Conservation (phyloP, 2,113 vertebrate species). For the Corythornis madagascariensis region DNA sequence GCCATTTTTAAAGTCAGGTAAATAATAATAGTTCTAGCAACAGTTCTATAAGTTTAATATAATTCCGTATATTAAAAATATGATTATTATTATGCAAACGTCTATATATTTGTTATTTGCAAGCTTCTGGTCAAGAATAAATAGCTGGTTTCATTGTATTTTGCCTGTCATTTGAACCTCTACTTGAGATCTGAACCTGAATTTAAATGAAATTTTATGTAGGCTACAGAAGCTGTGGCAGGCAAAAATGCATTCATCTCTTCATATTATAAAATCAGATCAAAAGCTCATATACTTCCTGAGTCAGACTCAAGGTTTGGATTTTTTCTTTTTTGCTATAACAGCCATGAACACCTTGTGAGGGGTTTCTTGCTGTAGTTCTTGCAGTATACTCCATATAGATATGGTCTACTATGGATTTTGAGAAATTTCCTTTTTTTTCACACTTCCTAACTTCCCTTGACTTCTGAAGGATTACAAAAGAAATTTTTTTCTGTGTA, state of each 20-base stretch:
- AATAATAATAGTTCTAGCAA: neutral
- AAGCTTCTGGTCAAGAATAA: neutral
- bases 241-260: neutral
- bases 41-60: neutral
- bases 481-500: neutral
- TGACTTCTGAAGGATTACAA: neutral
- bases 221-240: neutral
- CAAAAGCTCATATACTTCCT: neutral
- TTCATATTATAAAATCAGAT: neutral
- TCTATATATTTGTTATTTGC: neutral
- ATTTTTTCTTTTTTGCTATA: neutral
- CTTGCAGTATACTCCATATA: neutral
- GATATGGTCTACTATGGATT: neutral
- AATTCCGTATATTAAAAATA: neutral
- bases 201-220: neutral
- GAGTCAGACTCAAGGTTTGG: neutral
- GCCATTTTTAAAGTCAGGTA: neutral
- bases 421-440: neutral
- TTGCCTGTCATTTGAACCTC: neutral
- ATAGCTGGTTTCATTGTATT: neutral
- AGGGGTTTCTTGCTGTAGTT: neutral
- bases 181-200: neutral
- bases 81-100: neutral
- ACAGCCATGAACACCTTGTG: neutral
- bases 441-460: neutral